These are phyloP conservation scores for Mythimna pallens DNA, from an alignment of 2,888 invertebrate species.

Conservation along the genomic window DNA sequence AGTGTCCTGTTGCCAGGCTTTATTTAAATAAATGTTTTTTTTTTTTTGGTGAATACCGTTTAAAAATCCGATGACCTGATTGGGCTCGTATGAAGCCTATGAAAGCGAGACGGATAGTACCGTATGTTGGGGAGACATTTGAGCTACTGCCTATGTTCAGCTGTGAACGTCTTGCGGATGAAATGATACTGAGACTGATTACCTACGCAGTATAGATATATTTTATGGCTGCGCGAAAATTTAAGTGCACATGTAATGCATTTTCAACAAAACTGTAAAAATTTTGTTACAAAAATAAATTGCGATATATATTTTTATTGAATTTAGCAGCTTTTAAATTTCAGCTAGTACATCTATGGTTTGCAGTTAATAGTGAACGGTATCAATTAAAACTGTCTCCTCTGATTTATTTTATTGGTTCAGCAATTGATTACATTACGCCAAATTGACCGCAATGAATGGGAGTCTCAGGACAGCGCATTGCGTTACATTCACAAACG, in stretches of 20 bases:
- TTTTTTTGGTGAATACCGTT: background rate
- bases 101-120: too few relatives aligned
- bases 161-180: too few relatives aligned
- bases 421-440: constrained; percentile 90
- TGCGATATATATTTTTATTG: background rate
- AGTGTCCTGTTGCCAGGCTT: background rate
- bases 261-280: too few relatives aligned
- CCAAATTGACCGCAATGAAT: constrained; percentile 89
- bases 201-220: too few relatives aligned
- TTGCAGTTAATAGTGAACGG: constrained; percentile 84
- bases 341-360: constrained; percentile 62
- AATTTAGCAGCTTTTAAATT: constrained; percentile 46
- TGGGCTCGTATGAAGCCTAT: too few relatives aligned
- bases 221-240: too few relatives aligned
- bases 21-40: background rate
- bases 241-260: too few relatives aligned
- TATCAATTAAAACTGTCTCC: constrained; percentile 90
- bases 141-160: too few relatives aligned
- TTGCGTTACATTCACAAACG: constrained; percentile 72
- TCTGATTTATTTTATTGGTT: constrained; percentile 90
- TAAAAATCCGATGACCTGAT: background rate
- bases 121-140: too few relatives aligned
- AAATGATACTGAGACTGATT: too few relatives aligned
- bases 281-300: too few relatives aligned
- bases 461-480: constrained; percentile 80